Evolutionary conservation across 2,113 vertebrate species (phyloP), one percentile per base, ranked within the genome.

Genomic region (Mustela nigripes): DNA sequence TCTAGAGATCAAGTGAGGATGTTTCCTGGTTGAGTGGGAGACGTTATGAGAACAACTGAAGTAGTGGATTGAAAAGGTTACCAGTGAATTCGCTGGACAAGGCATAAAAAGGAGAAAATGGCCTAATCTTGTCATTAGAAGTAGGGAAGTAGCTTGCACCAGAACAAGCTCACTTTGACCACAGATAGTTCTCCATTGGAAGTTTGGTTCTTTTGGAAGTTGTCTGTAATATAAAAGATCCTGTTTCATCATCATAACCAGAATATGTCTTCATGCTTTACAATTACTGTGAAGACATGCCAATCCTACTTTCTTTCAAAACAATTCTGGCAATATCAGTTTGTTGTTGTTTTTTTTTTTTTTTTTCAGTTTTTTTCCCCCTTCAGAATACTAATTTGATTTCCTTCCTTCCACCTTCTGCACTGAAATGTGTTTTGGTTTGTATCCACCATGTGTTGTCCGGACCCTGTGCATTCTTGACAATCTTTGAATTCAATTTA

Each of bases 281-380:
- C 8, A 81, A 33, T 53, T 67, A 71, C 36, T 83, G 16, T 53
- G 73, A 88, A 83, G 12, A 48, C 26, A 89, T 45, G 45, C 21
- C 82, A 67, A 60, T 81, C 79, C 11, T 93, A n/a, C n/a, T 69
- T 88, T 14, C 63, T 88, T 84, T 42, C 28, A 28, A 93, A 96
- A 22, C 24, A 67, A 15, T 58, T 76, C 42, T 71, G 14, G 79
- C 50, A 86, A 69, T 62, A 42, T 22, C 45, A 50, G 45, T 58
- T 63, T 36, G 36, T 36, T 36, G 36, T 2, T 36, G 2, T 58
- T 58, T 39, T 39, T 39, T 39, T 39, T 12, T 4, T 12, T 63
- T 65, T 63, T 11, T 39, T 39, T 39, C 39, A 39, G 39, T 28
- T 63, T 62, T 50, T 33, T 58, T 84, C 45, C 9, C 45, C 10